A percentile compares a stretch with the other conserved stretches of the same genome.
Conservation (phyloP, 2,797 vertebrate species). For the Zenarchopterus dispar region DNA sequence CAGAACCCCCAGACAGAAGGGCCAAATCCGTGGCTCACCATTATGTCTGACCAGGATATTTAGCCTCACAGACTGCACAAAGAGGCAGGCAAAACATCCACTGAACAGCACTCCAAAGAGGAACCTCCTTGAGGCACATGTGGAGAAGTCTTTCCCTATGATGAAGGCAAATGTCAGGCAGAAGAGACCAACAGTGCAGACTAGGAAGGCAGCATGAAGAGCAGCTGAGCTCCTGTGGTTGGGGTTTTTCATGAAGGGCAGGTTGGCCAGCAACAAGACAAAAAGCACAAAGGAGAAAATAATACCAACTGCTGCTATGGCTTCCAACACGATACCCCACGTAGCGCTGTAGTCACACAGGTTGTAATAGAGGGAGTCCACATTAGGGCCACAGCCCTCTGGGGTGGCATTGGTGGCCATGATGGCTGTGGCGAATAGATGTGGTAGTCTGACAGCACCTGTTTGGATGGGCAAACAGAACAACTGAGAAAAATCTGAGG, state of each 20-base stretch:
- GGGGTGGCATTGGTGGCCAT: slow-evolving; percentile 53
- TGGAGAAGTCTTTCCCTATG: slow-evolving; percentile 87
- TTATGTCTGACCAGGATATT: slow-evolving; percentile 84
- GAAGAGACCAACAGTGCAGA: slow-evolving; percentile 90
- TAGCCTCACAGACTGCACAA: slow-evolving; percentile 86
- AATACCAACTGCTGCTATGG: slow-evolving; percentile 84
- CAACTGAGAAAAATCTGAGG: slow-evolving; percentile 2
- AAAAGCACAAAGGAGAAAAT: slow-evolving; percentile 85
- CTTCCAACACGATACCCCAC: slow-evolving; percentile 93
- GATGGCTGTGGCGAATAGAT: slow-evolving; percentile 39
- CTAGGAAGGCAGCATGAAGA: slow-evolving; percentile 84
- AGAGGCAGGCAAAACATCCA: slow-evolving; percentile 91
- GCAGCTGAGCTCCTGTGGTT: slow-evolving; percentile 83
- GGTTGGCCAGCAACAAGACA: slow-evolving; percentile 88
- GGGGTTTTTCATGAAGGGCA: slow-evolving; percentile 85
- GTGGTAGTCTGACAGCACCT: slow-evolving; percentile 58
- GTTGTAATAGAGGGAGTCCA: slow-evolving; percentile 90
- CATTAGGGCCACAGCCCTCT: slow-evolving; percentile 82
- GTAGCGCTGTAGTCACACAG: slow-evolving; percentile 85
- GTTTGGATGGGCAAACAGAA: slow-evolving; percentile 17
- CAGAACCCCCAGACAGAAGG: slow-evolving; percentile 80
- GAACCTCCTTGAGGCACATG: slow-evolving; percentile 90
- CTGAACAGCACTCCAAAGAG: slow-evolving; percentile 93
- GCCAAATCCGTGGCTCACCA: slow-evolving; percentile 81
- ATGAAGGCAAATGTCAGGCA: slow-evolving; percentile 92